phyloP scores from a whole-genome alignment of 1,140 invertebrate genomes.

The Aradophagus sp. region DNA sequence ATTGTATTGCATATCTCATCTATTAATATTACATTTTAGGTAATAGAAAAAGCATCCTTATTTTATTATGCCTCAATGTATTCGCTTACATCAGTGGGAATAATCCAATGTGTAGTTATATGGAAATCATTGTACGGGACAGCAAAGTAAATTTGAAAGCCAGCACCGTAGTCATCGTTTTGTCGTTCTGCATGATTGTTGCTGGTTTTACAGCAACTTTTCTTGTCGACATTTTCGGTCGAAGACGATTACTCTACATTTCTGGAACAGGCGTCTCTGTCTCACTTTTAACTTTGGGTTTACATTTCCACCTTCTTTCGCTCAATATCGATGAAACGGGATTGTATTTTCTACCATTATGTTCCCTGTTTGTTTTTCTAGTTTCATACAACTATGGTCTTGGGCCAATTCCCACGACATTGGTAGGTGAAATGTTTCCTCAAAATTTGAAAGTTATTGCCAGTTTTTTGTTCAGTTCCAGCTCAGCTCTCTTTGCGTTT shows the following conservation, averaged over 20 bases:
- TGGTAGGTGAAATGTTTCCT: conserved; percentile 70
- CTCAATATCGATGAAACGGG: conserved; percentile 47
- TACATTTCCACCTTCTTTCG: conserved; percentile 71
- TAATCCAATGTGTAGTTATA: conserved; percentile 65
- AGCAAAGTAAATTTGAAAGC: conserved; percentile 59
- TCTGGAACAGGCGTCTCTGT: conserved; percentile 62
- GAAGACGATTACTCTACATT: conserved; percentile 62
- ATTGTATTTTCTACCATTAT: conserved; percentile 70
- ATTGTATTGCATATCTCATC: no score
- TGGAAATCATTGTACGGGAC: conserved; percentile 68
- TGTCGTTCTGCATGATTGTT: conserved; percentile 62
- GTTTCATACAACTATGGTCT: conserved; percentile 65
- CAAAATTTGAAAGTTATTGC: conserved; percentile 70
- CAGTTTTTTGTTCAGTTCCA: conserved; percentile 72
- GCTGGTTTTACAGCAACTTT: conserved; percentile 61
- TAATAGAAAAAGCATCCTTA: conserved; percentile 55
- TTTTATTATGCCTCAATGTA: conserved; percentile 62
- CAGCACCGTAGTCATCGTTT: conserved; percentile 63
- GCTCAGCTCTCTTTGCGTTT: conserved; percentile 76
- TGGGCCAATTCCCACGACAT: conserved; percentile 66
- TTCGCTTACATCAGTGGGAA: conserved; percentile 64
- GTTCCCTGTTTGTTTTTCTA: conserved; percentile 60
- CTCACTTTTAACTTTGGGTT: conserved; percentile 67
- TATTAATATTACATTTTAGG: conserved; percentile 52
- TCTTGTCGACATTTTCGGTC: conserved; percentile 67